A percentile compares a stretch with the other conserved stretches of the same genome.
Conservation (phyloP, 37 sponge, comb jelly and placozoan species). For the Cladorhizidae sp. region DNA sequence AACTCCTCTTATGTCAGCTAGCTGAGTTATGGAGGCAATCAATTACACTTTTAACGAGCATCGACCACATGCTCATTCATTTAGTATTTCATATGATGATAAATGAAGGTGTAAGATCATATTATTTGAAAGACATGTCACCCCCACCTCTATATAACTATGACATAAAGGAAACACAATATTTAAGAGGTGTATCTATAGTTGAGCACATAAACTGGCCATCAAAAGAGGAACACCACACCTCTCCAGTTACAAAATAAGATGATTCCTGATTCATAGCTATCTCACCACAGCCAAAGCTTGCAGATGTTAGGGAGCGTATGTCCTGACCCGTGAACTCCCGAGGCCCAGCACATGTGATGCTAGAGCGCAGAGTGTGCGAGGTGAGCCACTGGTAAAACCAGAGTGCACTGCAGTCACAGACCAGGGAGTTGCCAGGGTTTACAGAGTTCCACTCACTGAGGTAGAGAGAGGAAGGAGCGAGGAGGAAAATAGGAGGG, state of each 20-base stretch:
- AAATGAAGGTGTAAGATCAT: too few species aligned
- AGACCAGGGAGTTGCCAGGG: constrained; percentile 5
- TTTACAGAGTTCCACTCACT: constrained; percentile 30
- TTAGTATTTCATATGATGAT: too few species aligned
- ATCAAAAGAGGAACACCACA: too few species aligned
- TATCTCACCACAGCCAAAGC: constrained; percentile 43
- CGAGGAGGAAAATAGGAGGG: background rate
- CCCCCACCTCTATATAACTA: too few species aligned
- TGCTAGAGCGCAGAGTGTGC: background rate
- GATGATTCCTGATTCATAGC: background rate
- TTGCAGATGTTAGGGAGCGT: background rate
- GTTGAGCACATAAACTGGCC: too few species aligned
- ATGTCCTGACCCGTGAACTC: constrained; percentile 33
- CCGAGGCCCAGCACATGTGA: constrained; percentile 35
- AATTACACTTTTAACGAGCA: too few species aligned
- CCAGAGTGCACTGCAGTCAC: constrained; percentile 71
- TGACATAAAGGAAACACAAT: too few species aligned
- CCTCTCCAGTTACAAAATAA: background rate
- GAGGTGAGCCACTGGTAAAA: constrained; percentile 34
- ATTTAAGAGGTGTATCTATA: too few species aligned
- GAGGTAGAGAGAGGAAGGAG: background rate
- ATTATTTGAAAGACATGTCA: too few species aligned
- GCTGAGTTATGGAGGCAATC: too few species aligned
- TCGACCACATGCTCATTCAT: too few species aligned
- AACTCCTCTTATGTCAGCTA: too few species aligned